These are phyloP conservation scores for Orchestes rusci DNA, from an alignment of 2,888 invertebrate genomes.

Conservation along the genomic window DNA sequence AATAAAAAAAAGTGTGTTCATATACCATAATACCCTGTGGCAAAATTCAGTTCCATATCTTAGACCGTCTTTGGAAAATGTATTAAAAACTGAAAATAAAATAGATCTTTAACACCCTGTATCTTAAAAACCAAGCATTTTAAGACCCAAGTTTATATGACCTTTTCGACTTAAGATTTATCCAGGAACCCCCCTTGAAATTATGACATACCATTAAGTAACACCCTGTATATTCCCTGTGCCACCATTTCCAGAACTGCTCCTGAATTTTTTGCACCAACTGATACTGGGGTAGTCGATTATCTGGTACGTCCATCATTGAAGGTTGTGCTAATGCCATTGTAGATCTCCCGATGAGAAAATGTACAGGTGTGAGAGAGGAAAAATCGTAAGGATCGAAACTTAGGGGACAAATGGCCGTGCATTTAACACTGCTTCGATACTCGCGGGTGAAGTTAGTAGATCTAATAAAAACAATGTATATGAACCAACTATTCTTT, in stretches of 20 bases:
- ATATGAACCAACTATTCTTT: slow-evolving; percentile 23
- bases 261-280: slow-evolving; percentile 27
- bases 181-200: no score
- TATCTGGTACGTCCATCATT: slow-evolving; percentile 16
- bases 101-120: no score
- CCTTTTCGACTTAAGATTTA: no score
- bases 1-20: no score
- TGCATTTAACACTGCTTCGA: slow-evolving; percentile 33
- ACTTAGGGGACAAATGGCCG: slow-evolving; percentile 28
- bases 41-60: no score
- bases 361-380: slow-evolving; percentile 30
- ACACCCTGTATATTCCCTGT: slow-evolving; percentile 30
- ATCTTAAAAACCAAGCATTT: no score
- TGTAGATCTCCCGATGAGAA: slow-evolving; percentile 26
- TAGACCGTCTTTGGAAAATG: no score
- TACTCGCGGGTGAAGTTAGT: slow-evolving; percentile 28
- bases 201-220: no score
- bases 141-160: no score
- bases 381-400: slow-evolving; percentile 28
- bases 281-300: slow-evolving; percentile 29
- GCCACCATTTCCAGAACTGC: slow-evolving; percentile 31
- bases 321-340: slow-evolving; percentile 25
- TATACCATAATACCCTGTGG: no score
- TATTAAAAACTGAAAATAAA: no score
- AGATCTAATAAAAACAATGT: slow-evolving; percentile 32